Evolutionary conservation across 2,797 vertebrate genomes (phyloP).

Genomic region (Hephaestus fuliginosus): DNA sequence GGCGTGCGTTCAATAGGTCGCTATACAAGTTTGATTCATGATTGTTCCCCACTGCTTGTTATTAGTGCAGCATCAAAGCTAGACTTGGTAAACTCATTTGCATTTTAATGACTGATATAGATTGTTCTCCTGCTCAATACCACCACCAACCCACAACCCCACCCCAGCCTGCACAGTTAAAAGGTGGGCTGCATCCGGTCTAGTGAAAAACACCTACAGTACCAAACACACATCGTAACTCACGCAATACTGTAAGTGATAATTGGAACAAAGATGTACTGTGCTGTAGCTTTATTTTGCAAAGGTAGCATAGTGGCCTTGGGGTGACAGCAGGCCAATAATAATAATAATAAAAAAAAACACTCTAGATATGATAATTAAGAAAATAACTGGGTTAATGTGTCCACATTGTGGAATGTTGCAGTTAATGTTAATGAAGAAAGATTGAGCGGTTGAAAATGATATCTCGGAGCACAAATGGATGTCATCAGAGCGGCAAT

Average conservation of each 20-base stretch:
- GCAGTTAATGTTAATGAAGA: slow-evolving; percentile 74
- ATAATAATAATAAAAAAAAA: slow-evolving; percentile 16
- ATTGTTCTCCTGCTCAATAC: slow-evolving; percentile 74
- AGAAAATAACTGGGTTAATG: slow-evolving; percentile 78
- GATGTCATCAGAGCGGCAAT: slow-evolving; percentile 67
- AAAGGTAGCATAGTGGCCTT: slow-evolving; percentile 31
- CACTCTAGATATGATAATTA: slow-evolving; percentile 66
- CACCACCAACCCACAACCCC: slow-evolving; percentile 55
- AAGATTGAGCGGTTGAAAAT: slow-evolving; percentile 64
- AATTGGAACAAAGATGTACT: slow-evolving; percentile 45
- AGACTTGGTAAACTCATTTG: slow-evolving; percentile 81
- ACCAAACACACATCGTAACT: slow-evolving; percentile 18
- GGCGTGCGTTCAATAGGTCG: slow-evolving; percentile 70
- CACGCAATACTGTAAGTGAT: slow-evolving; percentile 31
- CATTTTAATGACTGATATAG: slow-evolving; percentile 85
- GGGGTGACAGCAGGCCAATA: slow-evolving; percentile 41
- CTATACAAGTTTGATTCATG: slow-evolving; percentile 79
- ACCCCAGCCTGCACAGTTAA: slow-evolving; percentile 41
- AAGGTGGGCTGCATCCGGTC: slow-evolving; percentile 45
- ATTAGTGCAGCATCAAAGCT: slow-evolving; percentile 79
- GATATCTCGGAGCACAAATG: slow-evolving; percentile 69
- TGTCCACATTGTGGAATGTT: slow-evolving; percentile 60
- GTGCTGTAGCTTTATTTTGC: slow-evolving; percentile 38
- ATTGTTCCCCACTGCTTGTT: slow-evolving; percentile 80
- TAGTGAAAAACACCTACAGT: slow-evolving; percentile 46